Evolutionary conservation across 2,797 vertebrate species (phyloP).

Genomic region (Corythornis leucogaster): DNA sequence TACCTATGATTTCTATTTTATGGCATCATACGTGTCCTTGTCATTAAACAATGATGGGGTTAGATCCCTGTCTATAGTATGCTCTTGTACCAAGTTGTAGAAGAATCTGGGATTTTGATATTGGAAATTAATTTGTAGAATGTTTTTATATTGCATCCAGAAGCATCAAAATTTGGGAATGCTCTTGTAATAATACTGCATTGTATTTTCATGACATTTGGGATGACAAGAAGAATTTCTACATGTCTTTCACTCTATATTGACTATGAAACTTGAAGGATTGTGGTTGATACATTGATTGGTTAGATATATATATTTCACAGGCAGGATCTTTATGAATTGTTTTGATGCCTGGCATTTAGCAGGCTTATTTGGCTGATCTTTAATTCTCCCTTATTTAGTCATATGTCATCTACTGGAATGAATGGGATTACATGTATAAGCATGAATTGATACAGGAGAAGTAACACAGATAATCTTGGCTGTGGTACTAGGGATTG

Average conservation of each 20-base stretch:
- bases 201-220: neutral
- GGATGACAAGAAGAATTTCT: neutral
- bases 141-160: neutral
- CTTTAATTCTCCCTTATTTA: neutral
- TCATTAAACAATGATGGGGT: neutral
- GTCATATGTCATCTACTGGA: neutral
- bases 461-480: neutral
- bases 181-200: neutral
- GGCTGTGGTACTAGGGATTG: neutral
- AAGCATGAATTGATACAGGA: neutral
- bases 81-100: neutral
- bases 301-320: neutral
- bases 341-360: neutral
- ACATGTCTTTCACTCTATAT: neutral
- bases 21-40: rapidly evolving
- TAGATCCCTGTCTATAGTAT: neutral
- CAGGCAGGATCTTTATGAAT: neutral
- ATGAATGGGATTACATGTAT: neutral
- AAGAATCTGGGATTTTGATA: neutral
- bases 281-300: neutral
- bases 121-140: neutral
- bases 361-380: neutral
- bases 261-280: neutral
- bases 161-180: neutral
- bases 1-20: neutral